Percentiles rank a stretch among this genome's conserved stretches.
phyloP scores from a whole-genome alignment of 2,888 invertebrate genomes.

The Aspidapion aeneum region DNA sequence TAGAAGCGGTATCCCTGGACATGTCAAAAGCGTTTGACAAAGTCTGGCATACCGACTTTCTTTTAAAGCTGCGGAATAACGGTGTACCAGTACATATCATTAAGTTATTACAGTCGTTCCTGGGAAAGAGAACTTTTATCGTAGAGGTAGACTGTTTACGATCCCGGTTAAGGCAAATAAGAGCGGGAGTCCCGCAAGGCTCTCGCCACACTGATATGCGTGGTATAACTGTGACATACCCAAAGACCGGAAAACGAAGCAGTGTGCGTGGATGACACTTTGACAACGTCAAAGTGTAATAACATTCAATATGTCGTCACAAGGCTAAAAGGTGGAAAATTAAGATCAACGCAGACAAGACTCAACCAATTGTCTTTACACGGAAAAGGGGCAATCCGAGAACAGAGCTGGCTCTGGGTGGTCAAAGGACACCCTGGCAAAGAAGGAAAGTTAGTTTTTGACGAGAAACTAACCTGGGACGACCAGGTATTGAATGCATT shows the following conservation, averaged over 20 bases:
- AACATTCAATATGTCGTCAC: too few species aligned
- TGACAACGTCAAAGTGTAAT: too few species aligned
- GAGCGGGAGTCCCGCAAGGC: background rate
- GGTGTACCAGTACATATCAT: background rate
- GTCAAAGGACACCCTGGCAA: too few species aligned
- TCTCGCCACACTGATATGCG: background rate
- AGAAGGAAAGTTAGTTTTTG: too few species aligned
- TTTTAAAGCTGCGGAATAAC: background rate
- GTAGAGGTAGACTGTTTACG: background rate
- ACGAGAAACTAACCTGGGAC: too few species aligned
- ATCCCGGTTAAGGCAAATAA: background rate
- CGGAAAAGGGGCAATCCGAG: too few species aligned
- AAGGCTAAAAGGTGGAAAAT: too few species aligned
- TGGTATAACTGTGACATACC: background rate
- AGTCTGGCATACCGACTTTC: background rate
- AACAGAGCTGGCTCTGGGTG: too few species aligned
- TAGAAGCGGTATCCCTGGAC: background rate
- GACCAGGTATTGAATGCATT: too few species aligned
- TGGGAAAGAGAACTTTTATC: background rate
- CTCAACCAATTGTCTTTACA: too few species aligned
- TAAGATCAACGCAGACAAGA: too few species aligned
- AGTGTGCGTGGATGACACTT: background rate
- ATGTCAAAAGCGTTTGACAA: conserved; percentile 2
- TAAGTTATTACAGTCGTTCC: background rate
- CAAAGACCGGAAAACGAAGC: background rate